phyloP scores from a whole-genome alignment of 2,113 vertebrate species.

The Heliornis fulica region DNA sequence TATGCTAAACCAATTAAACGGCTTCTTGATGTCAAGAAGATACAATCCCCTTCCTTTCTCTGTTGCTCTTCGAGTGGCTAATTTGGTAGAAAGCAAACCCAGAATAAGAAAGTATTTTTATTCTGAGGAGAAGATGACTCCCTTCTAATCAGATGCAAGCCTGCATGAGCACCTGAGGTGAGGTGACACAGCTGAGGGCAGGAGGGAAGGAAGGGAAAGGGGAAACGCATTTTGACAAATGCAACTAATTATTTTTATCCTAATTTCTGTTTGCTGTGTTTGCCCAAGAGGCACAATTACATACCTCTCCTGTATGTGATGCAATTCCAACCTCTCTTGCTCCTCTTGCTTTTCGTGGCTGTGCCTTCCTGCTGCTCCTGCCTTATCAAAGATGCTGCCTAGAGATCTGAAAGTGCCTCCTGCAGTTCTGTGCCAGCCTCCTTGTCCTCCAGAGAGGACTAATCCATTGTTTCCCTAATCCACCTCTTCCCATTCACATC shows the following conservation, averaged over 20 bases:
- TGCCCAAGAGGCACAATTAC: neutral
- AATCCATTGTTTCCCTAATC: neutral
- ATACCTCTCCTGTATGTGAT: neutral
- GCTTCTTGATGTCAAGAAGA: neutral
- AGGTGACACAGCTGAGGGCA: neutral
- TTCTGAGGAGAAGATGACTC: neutral
- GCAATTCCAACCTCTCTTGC: fast-evolving
- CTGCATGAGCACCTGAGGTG: neutral
- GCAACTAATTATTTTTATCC: neutral
- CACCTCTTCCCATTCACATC: neutral
- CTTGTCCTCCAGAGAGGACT: neutral
- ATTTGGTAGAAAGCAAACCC: neutral
- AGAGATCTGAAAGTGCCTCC: neutral
- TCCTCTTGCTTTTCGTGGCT: neutral
- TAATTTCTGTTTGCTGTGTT: neutral
- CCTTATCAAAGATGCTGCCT: neutral
- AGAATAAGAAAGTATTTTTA: neutral
- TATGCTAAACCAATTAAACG: neutral
- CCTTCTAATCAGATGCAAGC: neutral
- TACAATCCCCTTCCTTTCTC: neutral
- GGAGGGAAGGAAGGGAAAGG: neutral
- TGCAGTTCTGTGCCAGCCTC: neutral
- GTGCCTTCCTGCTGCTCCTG: neutral
- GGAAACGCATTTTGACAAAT: neutral
- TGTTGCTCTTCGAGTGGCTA: neutral